Conservation (phyloP, 2,888 invertebrate species). For the Octodonta nipae region DNA sequence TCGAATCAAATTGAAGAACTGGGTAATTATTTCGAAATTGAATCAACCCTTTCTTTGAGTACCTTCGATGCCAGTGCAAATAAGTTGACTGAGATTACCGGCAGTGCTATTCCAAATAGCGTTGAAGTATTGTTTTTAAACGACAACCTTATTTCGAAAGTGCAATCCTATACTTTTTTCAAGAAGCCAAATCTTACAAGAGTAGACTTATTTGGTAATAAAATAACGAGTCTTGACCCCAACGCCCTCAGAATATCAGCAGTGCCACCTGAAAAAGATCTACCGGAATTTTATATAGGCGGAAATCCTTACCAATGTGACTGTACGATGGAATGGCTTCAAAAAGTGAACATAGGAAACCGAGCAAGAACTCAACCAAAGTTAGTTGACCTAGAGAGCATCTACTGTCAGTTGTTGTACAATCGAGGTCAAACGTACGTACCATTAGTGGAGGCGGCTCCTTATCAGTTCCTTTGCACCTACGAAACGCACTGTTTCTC, state of each 20-base stretch:
- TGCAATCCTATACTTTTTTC: constrained; percentile 76
- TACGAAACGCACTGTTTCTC: constrained; percentile 78
- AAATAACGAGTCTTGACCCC: constrained; percentile 61
- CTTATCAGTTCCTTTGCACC: constrained; percentile 72
- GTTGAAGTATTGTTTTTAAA: constrained; percentile 66
- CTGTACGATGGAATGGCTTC: constrained; percentile 84
- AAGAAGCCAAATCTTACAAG: constrained; percentile 72
- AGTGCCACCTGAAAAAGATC: constrained; percentile 54
- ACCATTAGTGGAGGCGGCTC: constrained; percentile 62
- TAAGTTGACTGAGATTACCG: constrained; percentile 65
- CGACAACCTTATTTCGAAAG: constrained; percentile 68
- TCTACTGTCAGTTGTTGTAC: constrained; percentile 68
- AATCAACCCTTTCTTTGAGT: constrained; percentile 62
- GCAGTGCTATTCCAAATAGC: constrained; percentile 70
- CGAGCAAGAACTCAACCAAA: constrained; percentile 66
- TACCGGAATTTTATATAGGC: constrained; percentile 72
- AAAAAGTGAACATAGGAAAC: constrained; percentile 63
- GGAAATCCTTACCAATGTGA: constrained; percentile 79
- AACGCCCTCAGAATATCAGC: constrained; percentile 64
- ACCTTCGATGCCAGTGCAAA: constrained; percentile 75
- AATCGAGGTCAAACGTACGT: constrained; percentile 61
- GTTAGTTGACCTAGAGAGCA: constrained; percentile 69
- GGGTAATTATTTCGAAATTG: constrained; percentile 74
- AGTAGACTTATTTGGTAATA: constrained; percentile 69
- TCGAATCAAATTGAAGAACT: constrained; percentile 70